phyloP scores from a whole-genome alignment of 2,888 invertebrate genomes.

The Epinotia ramella region DNA sequence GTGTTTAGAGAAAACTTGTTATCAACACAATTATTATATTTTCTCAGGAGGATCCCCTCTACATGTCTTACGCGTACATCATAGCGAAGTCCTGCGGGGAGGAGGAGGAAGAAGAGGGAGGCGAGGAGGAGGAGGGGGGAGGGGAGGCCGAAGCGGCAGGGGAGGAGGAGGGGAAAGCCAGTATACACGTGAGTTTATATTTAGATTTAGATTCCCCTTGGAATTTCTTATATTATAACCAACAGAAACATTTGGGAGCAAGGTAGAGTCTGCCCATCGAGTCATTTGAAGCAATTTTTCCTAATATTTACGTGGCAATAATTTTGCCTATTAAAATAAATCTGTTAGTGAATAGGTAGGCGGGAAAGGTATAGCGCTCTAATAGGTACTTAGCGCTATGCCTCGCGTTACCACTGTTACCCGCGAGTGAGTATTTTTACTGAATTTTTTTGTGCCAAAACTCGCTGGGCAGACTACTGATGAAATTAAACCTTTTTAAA shows the following conservation, averaged over 20 bases:
- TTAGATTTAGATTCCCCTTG: too few species aligned
- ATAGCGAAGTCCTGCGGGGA: slow-evolving; percentile 99
- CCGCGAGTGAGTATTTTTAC: too few species aligned
- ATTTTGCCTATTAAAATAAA: background rate
- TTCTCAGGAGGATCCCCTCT: slow-evolving; percentile 93
- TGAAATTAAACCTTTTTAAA: too few species aligned
- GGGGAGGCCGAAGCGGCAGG: slow-evolving; percentile 85
- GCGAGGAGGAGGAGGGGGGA: slow-evolving; percentile 92
- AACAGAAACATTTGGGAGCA: too few species aligned
- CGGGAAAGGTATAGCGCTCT: too few species aligned
- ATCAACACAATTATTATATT: background rate
- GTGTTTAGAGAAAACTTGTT: too few species aligned
- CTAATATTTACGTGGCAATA: too few species aligned
- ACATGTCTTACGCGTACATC: slow-evolving; percentile 99
- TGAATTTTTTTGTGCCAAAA: too few species aligned
- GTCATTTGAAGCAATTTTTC: background rate
- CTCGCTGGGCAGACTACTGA: too few species aligned
- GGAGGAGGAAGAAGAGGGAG: slow-evolving; percentile 98
- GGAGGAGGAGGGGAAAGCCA: slow-evolving; percentile 91
- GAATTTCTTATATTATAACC: too few species aligned
- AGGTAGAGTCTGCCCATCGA: too few species aligned
- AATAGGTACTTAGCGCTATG: too few species aligned
- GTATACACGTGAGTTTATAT: slow-evolving; percentile 93
- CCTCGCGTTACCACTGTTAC: background rate
- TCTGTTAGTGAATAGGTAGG: background rate